Percentiles rank a stretch among this genome's conserved stretches.
Evolutionary conservation across 2,797 vertebrate genomes (phyloP).

Genomic region (Okamejei kenojei): DNA sequence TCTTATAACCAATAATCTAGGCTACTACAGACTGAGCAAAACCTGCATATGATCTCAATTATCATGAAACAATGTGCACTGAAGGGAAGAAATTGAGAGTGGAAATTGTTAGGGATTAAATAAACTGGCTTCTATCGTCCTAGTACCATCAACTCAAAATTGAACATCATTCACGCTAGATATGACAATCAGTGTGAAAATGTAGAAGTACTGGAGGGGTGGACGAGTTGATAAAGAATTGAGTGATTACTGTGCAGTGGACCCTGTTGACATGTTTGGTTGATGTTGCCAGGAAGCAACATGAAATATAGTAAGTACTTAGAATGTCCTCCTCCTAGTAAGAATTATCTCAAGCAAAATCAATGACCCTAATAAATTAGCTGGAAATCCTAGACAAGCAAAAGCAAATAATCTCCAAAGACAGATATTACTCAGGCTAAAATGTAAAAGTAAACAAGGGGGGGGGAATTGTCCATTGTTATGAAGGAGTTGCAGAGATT

Average conservation of each 20-base stretch:
- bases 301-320: not conserved
- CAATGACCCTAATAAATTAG: not conserved
- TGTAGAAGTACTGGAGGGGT: not conserved
- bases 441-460: not conserved
- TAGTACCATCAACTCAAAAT: not conserved
- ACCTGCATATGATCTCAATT: not conserved
- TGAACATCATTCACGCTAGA: too few species aligned
- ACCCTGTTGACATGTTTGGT: not conserved
- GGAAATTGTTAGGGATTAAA: not conserved
- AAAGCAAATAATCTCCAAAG: not conserved
- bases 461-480: not conserved
- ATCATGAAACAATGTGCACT: not conserved
- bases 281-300: not conserved
- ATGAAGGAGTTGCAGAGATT: not conserved
- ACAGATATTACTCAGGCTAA: not conserved
- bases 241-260: not conserved
- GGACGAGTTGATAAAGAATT: not conserved
- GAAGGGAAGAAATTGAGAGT: not conserved
- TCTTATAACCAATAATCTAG: not conserved
- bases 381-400: not conserved
- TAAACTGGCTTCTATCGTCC: not conserved
- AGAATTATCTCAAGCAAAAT: not conserved
- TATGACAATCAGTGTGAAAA: not conserved
- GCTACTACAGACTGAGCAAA: not conserved
- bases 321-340: not conserved